phyloP scores from a whole-genome alignment of 2,113 vertebrate species.

The Eublepharis macularius region DNA sequence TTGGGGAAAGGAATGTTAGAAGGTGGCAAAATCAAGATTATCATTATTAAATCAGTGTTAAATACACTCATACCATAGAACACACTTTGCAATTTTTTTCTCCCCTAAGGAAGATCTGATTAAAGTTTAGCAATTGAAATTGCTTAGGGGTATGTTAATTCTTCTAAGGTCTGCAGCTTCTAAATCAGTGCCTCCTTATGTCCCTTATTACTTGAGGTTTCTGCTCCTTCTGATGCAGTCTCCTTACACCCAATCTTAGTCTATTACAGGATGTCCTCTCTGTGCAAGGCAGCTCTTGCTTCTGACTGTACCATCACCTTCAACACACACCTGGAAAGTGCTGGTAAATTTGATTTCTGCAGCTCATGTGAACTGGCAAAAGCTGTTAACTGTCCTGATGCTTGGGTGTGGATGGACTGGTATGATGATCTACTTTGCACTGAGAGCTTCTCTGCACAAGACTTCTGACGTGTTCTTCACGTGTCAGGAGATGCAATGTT shows the following conservation, averaged over 20 bases:
- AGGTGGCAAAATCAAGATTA: no score
- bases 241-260: background rate
- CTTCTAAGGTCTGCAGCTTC: background rate
- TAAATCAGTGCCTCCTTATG: background rate
- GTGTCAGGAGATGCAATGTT: no score
- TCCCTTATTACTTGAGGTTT: rapidly evolving
- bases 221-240: background rate
- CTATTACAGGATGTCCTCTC: background rate
- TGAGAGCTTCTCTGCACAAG: no score
- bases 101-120: background rate
- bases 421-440: no score
- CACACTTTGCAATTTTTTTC: background rate
- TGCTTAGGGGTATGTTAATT: background rate
- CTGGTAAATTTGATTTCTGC: background rate
- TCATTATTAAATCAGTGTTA: background rate
- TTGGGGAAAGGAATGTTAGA: background rate
- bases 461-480: no score
- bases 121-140: constrained; percentile 29
- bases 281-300: background rate
- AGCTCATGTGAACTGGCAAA: background rate
- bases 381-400: no score
- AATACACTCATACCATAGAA: background rate
- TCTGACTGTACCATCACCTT: no score
- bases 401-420: no score
- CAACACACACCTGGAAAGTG: background rate